phyloP scores from a whole-genome alignment of 2,797 vertebrate species.

The Threskiornis aethiopicus region DNA sequence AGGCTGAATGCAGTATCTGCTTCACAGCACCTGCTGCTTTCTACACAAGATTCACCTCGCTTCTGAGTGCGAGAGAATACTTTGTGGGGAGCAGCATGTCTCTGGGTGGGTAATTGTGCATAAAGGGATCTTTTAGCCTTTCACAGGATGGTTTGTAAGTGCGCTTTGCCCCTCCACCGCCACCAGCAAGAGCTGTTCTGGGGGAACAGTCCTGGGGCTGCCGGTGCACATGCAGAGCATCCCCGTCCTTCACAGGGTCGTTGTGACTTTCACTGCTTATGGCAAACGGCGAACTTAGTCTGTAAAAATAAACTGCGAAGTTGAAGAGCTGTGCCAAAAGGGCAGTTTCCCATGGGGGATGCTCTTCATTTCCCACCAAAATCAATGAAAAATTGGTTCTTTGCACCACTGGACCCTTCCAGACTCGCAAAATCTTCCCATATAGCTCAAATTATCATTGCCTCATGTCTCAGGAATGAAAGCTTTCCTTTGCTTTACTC shows the following conservation, averaged over 20 bases:
- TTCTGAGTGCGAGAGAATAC: accelerated
- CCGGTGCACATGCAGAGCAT: neutral
- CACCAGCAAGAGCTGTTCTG: neutral
- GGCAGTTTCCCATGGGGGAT: neutral
- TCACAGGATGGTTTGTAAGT: accelerated
- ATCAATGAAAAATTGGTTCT: neutral
- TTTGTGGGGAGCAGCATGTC: neutral
- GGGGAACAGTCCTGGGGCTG: neutral
- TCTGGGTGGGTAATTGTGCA: neutral
- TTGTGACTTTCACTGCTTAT: accelerated
- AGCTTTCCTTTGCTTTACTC: neutral
- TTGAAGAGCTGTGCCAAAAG: neutral
- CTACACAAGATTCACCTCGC: accelerated
- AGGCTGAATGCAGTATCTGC: neutral
- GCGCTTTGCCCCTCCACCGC: neutral
- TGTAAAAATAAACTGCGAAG: neutral
- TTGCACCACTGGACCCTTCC: neutral
- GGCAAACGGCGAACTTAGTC: accelerated
- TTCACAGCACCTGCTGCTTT: neutral
- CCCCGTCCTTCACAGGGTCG: accelerated
- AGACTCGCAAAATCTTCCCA: neutral
- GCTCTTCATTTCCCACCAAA: neutral
- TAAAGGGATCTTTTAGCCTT: neutral
- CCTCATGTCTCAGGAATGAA: neutral
- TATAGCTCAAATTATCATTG: neutral